Evolutionary conservation across 2,888 invertebrate species (phyloP).

Genomic region (Matsumyia berberina): DNA sequence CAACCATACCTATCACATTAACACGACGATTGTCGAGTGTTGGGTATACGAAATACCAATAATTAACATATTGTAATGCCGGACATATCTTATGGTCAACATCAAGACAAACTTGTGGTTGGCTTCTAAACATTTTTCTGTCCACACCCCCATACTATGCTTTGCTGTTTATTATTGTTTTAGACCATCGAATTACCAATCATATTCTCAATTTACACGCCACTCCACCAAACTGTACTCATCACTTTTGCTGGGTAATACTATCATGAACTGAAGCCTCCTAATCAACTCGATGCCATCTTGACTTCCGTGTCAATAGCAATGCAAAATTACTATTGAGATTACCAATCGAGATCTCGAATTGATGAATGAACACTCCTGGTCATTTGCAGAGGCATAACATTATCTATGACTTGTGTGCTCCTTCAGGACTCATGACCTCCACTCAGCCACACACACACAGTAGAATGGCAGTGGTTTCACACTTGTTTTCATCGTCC

Average conservation of each 20-base stretch:
- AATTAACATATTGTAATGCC: conserved; percentile 4
- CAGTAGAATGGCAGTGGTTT: conserved; percentile 44
- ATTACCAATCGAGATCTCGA: conserved; percentile 74
- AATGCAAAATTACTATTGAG: conserved; percentile 75
- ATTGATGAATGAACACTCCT: conserved; percentile 73
- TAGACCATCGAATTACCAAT: conserved; percentile 49
- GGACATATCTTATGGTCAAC: conserved; percentile 1
- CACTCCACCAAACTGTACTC: conserved; percentile 50
- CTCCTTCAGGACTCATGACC: conserved; percentile 62
- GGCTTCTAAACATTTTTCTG: conserved; percentile 1
- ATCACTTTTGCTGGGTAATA: conserved; percentile 48
- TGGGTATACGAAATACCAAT: not conserved
- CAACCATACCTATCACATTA: not conserved
- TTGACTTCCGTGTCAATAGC: conserved; percentile 76
- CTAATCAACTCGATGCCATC: conserved; percentile 75
- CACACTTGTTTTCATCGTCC: conserved; percentile 56
- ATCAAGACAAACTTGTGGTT: not conserved
- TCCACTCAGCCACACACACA: conserved; percentile 17
- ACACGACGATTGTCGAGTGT: not conserved
- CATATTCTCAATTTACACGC: conserved; percentile 42
- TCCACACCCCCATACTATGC: not conserved
- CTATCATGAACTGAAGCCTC: conserved; percentile 46
- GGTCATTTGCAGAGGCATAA: conserved; percentile 75
- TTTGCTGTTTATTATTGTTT: conserved; percentile 34
- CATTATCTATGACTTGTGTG: conserved; percentile 67